Conservation (phyloP, 2,888 invertebrate genomes). For the Boloria euphrosyne region DNA sequence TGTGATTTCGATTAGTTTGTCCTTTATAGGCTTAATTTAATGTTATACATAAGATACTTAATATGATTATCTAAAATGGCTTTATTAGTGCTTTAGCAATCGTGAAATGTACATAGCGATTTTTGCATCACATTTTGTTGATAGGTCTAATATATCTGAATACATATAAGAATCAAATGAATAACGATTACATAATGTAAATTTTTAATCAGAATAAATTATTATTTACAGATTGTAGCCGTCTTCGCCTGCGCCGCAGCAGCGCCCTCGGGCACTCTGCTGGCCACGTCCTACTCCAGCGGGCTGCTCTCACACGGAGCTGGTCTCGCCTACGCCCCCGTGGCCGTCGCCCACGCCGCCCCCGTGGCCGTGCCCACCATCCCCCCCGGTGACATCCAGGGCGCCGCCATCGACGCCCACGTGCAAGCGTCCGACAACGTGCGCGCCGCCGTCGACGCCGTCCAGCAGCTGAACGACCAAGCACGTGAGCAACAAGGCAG, state of each 20-base stretch:
- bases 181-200: too few relatives aligned
- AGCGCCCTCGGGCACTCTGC: conserved; percentile 66
- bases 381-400: conserved; percentile 72
- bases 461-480: conserved; percentile 73
- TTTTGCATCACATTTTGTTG: too few relatives aligned
- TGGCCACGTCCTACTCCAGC: conserved; percentile 60
- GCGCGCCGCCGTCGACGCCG: conserved; percentile 71
- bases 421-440: conserved; percentile 73
- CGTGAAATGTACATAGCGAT: too few relatives aligned
- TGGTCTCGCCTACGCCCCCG: conserved; percentile 52
- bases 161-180: too few relatives aligned
- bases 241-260: conserved; percentile 74
- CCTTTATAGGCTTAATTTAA: too few relatives aligned
- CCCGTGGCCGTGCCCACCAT: conserved; percentile 60
- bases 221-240: conserved; percentile 79
- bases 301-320: conserved; percentile 47
- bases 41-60: too few relatives aligned
- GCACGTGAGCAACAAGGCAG: conserved; percentile 72
- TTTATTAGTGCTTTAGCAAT: too few relatives aligned
- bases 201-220: too few relatives aligned
- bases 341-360: conserved; percentile 62
- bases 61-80: too few relatives aligned
- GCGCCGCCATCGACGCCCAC: conserved; percentile 74
- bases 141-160: too few relatives aligned
- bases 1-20: not conserved